These are phyloP conservation scores for Aphis gossypii DNA, from an alignment of 1,140 invertebrate species.

Conservation along the genomic window DNA sequence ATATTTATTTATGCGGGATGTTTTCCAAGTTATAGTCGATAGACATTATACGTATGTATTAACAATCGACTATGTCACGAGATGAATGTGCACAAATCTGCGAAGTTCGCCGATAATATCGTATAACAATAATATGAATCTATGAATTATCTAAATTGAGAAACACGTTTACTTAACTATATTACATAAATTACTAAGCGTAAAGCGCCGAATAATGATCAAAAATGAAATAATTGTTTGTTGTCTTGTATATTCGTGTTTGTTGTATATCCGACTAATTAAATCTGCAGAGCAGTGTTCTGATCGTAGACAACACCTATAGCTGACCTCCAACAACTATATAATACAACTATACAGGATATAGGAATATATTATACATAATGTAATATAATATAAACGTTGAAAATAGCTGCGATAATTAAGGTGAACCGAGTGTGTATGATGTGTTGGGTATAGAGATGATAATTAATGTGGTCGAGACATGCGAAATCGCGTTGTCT, in stretches of 20 bases:
- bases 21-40: not conserved
- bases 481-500: not conserved
- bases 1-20: not conserved
- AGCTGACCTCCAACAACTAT: not conserved
- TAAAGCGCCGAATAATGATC: not conserved
- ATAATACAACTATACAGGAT: not conserved
- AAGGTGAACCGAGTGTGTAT: not conserved
- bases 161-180: not conserved
- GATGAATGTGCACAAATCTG: not conserved
- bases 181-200: not conserved
- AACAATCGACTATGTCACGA: not conserved
- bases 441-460: not conserved
- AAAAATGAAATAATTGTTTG: not conserved
- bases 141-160: not conserved
- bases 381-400: not conserved
- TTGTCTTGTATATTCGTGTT: not conserved
- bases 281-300: not conserved
- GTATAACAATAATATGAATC: not conserved
- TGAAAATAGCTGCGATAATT: not conserved
- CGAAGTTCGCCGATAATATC: not conserved
- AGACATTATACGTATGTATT: not conserved
- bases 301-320: not conserved
- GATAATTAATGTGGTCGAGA: constrained; percentile 2
- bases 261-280: not conserved
- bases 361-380: not conserved